A percentile compares a stretch with the other conserved stretches of the same genome.
Conservation (phyloP, 2,797 vertebrate species). For the Furcifer pardalis region DNA sequence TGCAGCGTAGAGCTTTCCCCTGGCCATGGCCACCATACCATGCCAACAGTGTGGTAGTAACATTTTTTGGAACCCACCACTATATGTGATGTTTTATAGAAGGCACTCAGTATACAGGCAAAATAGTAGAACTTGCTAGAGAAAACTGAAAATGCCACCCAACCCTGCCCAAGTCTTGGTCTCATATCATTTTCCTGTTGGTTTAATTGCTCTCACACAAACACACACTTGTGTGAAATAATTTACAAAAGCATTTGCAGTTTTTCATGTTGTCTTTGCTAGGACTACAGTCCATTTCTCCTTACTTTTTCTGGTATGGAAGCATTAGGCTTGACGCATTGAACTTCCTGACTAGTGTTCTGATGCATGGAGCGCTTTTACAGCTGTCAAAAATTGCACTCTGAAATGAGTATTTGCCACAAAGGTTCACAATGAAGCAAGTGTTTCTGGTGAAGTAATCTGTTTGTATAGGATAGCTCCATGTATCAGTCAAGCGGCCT, state of each 20-base stretch:
- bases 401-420: constrained; percentile 43
- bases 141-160: background rate
- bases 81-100: background rate
- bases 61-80: no score
- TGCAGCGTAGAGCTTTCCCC: no score
- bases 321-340: background rate
- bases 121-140: background rate
- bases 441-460: constrained; percentile 61
- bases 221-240: background rate
- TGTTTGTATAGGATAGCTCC: constrained; percentile 59
- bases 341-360: background rate
- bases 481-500: constrained; percentile 46
- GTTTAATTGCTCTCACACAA: background rate
- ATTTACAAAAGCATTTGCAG: constrained; percentile 5
- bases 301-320: background rate
- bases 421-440: constrained; percentile 39
- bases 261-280: no score
- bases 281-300: no score
- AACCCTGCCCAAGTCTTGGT: background rate
- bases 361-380: constrained; percentile 8
- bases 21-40: no score
- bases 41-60: no score
- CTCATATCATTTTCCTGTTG: background rate
- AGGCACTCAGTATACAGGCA: background rate
- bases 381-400: constrained; percentile 51